Evolutionary conservation across 2,797 vertebrate species (phyloP).

Genomic region (Graptemys geographica): DNA sequence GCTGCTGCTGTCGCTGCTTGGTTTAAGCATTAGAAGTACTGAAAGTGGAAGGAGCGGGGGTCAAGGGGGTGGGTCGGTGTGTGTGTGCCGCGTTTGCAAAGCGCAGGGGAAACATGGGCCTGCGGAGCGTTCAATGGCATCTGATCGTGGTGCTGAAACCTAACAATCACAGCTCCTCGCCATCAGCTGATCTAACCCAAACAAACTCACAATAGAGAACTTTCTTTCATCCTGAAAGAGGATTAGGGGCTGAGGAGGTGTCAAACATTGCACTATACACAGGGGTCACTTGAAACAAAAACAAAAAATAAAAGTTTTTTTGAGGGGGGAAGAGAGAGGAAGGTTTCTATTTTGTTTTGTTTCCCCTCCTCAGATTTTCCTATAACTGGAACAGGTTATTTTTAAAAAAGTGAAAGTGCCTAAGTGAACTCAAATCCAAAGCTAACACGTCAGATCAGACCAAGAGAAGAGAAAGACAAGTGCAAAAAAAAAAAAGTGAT

Average conservation of each 20-base stretch:
- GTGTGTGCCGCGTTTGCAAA: constrained; percentile 1
- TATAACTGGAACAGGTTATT: constrained; percentile 38
- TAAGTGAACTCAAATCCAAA: constrained; percentile 83
- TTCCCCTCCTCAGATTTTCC: background rate
- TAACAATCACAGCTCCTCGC: constrained; percentile 29
- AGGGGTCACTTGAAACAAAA: constrained; percentile 20
- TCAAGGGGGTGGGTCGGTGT: background rate
- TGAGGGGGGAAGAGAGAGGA: background rate
- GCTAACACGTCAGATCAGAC: constrained; percentile 84
- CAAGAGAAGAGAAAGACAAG: constrained; percentile 79
- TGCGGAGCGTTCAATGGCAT: constrained; percentile 75
- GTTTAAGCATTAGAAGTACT: background rate
- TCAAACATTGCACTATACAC: background rate
- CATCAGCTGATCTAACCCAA: constrained; percentile 62
- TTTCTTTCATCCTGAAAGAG: constrained; percentile 35
- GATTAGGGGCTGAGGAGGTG: background rate
- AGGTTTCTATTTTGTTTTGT: constrained; percentile 9
- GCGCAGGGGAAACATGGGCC: background rate
- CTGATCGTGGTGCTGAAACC: constrained; percentile 90
- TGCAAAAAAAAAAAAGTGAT: constrained; percentile 79
- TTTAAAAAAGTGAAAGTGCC: constrained; percentile 82
- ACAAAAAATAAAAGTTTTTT: constrained; percentile 67
- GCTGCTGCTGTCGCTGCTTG: background rate
- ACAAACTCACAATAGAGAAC: constrained; percentile 75
- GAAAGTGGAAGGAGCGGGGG: background rate